Base-by-base conservation (phyloP, 1,140 invertebrate genomes). In the Drosophila serrata region DNA sequence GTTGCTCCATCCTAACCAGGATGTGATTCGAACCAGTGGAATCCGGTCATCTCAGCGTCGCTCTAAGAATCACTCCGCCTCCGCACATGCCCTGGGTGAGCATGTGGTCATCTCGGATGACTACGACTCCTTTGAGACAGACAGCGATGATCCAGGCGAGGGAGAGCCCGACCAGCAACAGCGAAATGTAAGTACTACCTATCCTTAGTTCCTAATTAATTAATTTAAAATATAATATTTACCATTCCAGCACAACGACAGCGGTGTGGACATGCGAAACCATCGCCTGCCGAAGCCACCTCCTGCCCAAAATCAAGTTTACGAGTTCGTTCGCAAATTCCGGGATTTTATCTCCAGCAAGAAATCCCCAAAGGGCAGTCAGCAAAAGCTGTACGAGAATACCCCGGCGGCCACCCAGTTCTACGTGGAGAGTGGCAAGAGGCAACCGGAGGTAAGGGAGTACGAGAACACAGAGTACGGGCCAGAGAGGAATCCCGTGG, bases 51-150 rank as follows among this genome's bases (percentile, higher is more conserved):
- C 82, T 5, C 82, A 87, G 11, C 77, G 81, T 5, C 69, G 75
- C 15, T 73, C 73, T 49, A 80, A 88, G 12, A 74, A 72, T 12
- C 84, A 92, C 7, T 91, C 86, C 2, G 65, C 63, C 1, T 92
- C 90, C 9, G 82, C 87, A 6, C 91, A 80, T 51, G 70, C 75
- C 2, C 33, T 91, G 43, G 91, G 90, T 4, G 72, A 88, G 39
- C 85, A 77, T 12, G 57, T 81, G 13, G 49, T 48, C 31, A 73
- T 80, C 27, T 92, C 90, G 17, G 94, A 95, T 58, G 94, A 95
- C 81, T 94, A 94, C 75, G 95, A 95, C 78, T 95, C 95, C 24
- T 95, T 95, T 75, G 95, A 95, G 70, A 95, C 94, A 64, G 95
- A 95, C 57, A 92, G 91, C 35, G 93, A 93, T 45, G 95, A 95